phyloP scores from a whole-genome alignment of 2,113 vertebrate genomes.

The Caracal caracal region DNA sequence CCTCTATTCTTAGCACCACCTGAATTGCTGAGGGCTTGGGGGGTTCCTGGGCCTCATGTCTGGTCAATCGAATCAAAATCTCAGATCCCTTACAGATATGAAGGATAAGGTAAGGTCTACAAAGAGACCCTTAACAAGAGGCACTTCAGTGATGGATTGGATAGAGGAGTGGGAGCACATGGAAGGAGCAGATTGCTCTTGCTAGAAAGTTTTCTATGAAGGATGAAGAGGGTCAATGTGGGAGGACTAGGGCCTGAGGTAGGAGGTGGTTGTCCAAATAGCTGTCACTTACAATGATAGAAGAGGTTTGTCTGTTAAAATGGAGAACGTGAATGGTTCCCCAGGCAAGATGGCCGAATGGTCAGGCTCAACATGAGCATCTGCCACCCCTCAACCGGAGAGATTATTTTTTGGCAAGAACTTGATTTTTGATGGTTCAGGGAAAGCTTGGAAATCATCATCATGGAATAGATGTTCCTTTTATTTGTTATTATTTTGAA shows the following conservation, averaged over 20 bases:
- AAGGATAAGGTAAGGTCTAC: background rate
- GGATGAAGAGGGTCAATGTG: background rate
- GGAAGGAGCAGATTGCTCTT: background rate
- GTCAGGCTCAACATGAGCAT: background rate
- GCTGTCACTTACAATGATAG: background rate
- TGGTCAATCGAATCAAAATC: background rate
- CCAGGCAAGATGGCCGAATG: background rate
- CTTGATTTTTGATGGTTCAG: background rate
- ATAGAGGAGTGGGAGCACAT: background rate
- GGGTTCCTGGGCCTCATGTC: background rate
- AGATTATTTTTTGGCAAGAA: background rate
- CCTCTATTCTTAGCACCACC: background rate
- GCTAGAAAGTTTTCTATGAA: background rate
- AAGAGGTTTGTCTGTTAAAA: background rate
- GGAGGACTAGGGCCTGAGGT: background rate
- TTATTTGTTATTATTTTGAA: background rate
- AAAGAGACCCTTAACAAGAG: background rate
- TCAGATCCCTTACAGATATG: background rate
- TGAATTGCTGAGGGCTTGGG: fast-evolving
- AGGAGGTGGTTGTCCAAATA: background rate
- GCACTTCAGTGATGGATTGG: background rate
- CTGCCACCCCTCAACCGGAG: too few relatives aligned
- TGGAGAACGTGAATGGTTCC: background rate
- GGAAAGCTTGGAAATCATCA: background rate
- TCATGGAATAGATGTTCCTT: background rate